Percentiles rank a stretch among this genome's conserved stretches.
These are phyloP conservation scores for Dipus sagitta DNA, from an alignment of 2,797 vertebrate species.

Conservation along the genomic window DNA sequence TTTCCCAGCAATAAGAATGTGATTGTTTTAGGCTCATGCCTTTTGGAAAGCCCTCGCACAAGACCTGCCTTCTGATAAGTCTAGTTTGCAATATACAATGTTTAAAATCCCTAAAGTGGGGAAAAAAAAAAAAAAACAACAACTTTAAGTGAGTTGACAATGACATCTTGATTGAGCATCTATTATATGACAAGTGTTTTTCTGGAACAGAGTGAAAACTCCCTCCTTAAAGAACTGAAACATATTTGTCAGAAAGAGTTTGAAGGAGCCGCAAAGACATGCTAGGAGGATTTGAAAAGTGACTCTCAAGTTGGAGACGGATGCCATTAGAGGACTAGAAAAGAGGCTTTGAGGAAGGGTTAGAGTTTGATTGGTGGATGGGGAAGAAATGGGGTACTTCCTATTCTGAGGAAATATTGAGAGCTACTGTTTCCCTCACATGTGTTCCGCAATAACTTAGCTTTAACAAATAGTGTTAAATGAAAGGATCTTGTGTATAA, in stretches of 20 bases:
- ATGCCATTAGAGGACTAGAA: background rate
- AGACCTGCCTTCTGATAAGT: background rate
- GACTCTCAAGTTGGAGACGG: background rate
- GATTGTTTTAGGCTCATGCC: background rate
- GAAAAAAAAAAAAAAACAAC: background rate
- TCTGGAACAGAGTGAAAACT: background rate
- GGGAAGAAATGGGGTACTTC: background rate
- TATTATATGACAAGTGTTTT: background rate
- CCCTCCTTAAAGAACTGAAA: background rate
- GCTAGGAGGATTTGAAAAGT: background rate
- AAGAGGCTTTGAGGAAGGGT: background rate
- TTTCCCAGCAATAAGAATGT: background rate
- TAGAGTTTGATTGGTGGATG: background rate
- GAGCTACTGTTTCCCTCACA: background rate
- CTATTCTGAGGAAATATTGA: background rate
- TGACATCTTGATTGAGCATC: background rate
- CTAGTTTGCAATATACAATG: background rate
- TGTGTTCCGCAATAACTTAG: background rate
- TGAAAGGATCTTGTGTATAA: constrained; percentile 34
- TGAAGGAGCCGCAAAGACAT: background rate
- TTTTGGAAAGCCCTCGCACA: background rate
- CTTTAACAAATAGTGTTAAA: constrained; percentile 34
- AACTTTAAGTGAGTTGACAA: background rate
- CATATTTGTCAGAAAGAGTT: constrained; percentile 2
- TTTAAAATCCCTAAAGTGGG: background rate